A percentile compares a stretch with the other conserved stretches of the same genome.
Conservation (phyloP, 2,797 vertebrate genomes). For the Lutjanus campechanus region DNA sequence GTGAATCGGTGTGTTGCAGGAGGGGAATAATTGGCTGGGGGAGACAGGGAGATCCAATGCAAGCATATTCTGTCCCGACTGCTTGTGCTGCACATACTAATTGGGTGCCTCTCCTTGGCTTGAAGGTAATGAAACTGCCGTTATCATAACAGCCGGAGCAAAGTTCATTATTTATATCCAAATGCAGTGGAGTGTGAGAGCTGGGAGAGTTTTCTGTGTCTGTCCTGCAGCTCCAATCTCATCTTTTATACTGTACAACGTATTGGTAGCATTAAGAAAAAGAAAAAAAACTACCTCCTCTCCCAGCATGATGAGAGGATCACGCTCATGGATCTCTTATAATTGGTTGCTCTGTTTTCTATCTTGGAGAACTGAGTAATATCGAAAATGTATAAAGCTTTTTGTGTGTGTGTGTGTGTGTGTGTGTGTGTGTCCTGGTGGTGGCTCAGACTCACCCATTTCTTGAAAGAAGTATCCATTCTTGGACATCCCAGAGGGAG, state of each 20-base stretch:
- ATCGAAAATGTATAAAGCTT: neutral
- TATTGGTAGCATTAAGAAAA: constrained; percentile 5
- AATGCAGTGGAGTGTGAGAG: constrained; percentile 56
- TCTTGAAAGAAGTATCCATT: constrained; percentile 96
- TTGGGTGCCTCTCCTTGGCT: constrained; percentile 76
- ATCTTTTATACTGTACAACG: constrained; percentile 18
- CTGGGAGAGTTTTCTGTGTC: constrained; percentile 30
- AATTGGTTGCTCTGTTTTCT: constrained; percentile 1
- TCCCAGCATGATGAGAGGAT: neutral
- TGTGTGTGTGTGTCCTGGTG: neutral
- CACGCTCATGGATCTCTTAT: neutral
- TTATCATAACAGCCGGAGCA: constrained; percentile 71
- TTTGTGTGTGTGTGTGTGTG: neutral
- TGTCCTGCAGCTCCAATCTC: constrained; percentile 38
- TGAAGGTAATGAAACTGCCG: constrained; percentile 77
- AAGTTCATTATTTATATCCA: constrained; percentile 78
- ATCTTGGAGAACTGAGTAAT: neutral
- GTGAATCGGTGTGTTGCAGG: constrained; percentile 63
- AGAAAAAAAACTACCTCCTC: neutral
- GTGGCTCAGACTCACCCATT: constrained; percentile 89
- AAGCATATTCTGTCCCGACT: constrained; percentile 62
- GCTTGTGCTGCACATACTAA: constrained; percentile 79
- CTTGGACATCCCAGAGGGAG: constrained; percentile 93
- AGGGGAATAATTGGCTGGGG: constrained; percentile 77
- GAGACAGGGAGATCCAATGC: constrained; percentile 63